Conservation (phyloP, 2,113 vertebrate species). For the Oophaga pumilio region DNA sequence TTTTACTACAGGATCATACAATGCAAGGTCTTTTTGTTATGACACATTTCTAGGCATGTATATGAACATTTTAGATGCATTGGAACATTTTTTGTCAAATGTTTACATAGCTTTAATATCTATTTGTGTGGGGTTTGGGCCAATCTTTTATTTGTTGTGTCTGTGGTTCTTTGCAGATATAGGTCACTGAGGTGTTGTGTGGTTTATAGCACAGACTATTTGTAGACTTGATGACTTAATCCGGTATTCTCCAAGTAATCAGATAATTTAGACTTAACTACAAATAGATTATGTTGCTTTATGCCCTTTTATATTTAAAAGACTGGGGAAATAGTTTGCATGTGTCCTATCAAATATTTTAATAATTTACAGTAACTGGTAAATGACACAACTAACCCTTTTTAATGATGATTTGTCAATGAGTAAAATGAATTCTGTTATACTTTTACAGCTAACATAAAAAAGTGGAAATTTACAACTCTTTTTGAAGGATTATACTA, state of each 20-base stretch:
- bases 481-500: not conserved
- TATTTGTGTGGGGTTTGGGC: not conserved
- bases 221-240: not conserved
- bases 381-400: not conserved
- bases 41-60: too few species aligned
- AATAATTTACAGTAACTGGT: not conserved
- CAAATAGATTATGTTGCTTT: not conserved
- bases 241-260: not conserved
- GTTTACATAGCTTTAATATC: not conserved
- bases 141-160: not conserved
- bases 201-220: not conserved
- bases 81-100: too few species aligned
- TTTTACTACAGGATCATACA: too few species aligned
- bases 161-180: not conserved
- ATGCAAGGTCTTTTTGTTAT: too few species aligned
- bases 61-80: too few species aligned
- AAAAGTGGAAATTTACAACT: not conserved
- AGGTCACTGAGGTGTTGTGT: not conserved
- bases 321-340: not conserved
- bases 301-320: not conserved
- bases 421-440: not conserved
- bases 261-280: slow-evolving; percentile 8
- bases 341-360: not conserved
- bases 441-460: not conserved
- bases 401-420: not conserved